Conservation (phyloP, 2,888 invertebrate genomes). For the Nycteola revayana region DNA sequence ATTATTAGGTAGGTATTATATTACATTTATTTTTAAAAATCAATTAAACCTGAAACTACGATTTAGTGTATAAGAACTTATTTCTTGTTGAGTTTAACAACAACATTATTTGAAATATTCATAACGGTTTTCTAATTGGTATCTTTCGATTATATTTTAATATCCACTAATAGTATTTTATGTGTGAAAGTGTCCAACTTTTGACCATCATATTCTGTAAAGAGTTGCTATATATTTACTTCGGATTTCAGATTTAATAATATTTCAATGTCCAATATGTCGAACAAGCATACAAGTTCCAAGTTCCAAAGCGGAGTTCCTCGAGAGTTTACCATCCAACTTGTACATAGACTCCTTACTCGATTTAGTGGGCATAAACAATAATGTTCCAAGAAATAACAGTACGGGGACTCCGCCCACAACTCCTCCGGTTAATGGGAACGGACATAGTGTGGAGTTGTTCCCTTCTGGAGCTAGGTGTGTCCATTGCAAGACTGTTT, state of each 20-base stretch:
- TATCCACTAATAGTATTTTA: too few relatives aligned
- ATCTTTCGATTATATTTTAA: too few relatives aligned
- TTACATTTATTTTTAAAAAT: too few relatives aligned
- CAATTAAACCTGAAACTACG: too few relatives aligned
- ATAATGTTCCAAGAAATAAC: slow-evolving; percentile 11
- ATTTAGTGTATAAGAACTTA: too few relatives aligned
- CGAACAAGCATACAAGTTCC: slow-evolving; percentile 68
- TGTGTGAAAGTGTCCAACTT: too few relatives aligned
- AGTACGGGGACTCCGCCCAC: slow-evolving; percentile 41
- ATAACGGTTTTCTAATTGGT: too few relatives aligned
- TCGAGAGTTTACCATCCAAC: slow-evolving; percentile 84
- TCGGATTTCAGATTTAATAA: slow-evolving; percentile 51
- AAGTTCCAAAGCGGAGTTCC: slow-evolving; percentile 43
- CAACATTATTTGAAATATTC: too few relatives aligned
- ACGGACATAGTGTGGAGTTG: slow-evolving; percentile 53
- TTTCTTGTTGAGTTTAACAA: too few relatives aligned
- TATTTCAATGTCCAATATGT: slow-evolving; percentile 83
- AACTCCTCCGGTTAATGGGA: slow-evolving; percentile 26
- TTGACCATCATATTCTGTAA: too few relatives aligned
- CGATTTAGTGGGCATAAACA: slow-evolving; percentile 63
- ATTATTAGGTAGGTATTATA: too few relatives aligned
- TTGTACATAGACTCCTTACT: slow-evolving; percentile 85
- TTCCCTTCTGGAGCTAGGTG: slow-evolving; percentile 59
- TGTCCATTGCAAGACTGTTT: slow-evolving; percentile 58
- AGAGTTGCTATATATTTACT: slow-evolving; percentile 1